Conservation (phyloP, 2,888 invertebrate species). For the Laspeyria flexula region DNA sequence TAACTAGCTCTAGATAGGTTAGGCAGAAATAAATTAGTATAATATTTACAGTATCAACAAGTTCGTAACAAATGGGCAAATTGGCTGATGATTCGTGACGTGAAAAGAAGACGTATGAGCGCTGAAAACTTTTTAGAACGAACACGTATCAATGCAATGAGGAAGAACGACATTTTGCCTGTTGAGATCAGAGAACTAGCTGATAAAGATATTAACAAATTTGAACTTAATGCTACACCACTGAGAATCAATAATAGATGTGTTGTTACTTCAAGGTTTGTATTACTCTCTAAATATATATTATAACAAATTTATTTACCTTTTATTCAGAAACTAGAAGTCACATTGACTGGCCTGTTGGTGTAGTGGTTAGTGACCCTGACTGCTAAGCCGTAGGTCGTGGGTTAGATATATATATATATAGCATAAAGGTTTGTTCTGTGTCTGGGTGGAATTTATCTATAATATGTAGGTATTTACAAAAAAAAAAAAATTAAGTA, state of each 20-base stretch:
- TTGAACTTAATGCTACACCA: conserved; percentile 91
- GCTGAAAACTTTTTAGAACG: conserved; percentile 91
- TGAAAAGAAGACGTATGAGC: conserved; percentile 91
- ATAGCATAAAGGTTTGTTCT: too few relatives aligned
- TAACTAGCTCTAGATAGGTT: too few relatives aligned
- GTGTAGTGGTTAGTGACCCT: too few relatives aligned
- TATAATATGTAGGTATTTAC: too few relatives aligned
- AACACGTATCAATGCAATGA: conserved; percentile 92
- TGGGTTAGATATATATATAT: too few relatives aligned
- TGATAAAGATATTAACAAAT: conserved; percentile 89
- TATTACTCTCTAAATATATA: not conserved
- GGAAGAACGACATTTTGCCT: conserved; percentile 95
- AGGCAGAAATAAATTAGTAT: too few relatives aligned
- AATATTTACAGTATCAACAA: conserved; percentile 89
- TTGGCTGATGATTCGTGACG: conserved; percentile 94
- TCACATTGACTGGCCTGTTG: too few relatives aligned
- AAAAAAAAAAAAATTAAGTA: too few relatives aligned
- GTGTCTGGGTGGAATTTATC: too few relatives aligned
- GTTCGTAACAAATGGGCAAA: conserved; percentile 92
- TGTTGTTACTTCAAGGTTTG: conserved; percentile 92
- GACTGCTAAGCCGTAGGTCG: too few relatives aligned
- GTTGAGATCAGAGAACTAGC: conserved; percentile 92
- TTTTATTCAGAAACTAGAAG: too few relatives aligned
- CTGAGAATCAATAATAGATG: conserved; percentile 91
- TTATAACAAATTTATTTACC: too few relatives aligned